Conservation (phyloP, 2,113 vertebrate species). For the Salminus brasiliensis region DNA sequence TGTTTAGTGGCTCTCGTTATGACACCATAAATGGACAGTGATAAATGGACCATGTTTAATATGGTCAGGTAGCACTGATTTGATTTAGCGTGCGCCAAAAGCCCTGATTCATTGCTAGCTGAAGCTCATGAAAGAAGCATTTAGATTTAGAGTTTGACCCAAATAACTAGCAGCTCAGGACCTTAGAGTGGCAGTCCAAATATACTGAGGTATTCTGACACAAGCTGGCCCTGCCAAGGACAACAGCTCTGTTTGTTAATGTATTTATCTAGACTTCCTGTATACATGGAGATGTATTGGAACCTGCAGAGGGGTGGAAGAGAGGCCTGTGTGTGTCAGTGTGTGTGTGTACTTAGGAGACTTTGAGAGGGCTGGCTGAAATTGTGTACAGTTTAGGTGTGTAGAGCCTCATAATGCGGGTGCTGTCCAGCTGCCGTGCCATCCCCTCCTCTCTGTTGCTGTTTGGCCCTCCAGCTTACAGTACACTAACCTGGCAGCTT, state of each 20-base stretch:
- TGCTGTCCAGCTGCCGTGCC: conserved; percentile 61
- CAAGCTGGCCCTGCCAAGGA: conserved; percentile 71
- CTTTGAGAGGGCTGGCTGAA: conserved; percentile 33
- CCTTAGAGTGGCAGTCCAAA: conserved; percentile 74
- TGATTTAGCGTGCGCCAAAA: conserved; percentile 57
- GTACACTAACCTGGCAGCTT: conserved; percentile 30
- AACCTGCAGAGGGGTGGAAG: conserved; percentile 56
- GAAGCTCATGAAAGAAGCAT: conserved; percentile 65
- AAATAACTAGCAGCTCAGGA: conserved; percentile 58
- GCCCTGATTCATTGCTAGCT: conserved; percentile 62
- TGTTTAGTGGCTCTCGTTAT: conserved; percentile 56
- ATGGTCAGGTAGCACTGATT: conserved; percentile 45
- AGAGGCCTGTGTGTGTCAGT: conserved; percentile 56
- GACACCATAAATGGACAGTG: conserved; percentile 44
- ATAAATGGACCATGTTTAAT: conserved; percentile 32
- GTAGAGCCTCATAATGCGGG: conserved; percentile 66
- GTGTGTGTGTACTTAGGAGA: background rate
- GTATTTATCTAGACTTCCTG: conserved; percentile 80
- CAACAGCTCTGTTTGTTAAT: conserved; percentile 77
- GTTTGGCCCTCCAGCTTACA: background rate
- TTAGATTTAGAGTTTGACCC: conserved; percentile 63
- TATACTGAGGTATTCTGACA: conserved; percentile 78
- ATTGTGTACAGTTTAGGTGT: conserved; percentile 62
- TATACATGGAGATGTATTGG: conserved; percentile 70
- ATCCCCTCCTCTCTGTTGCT: conserved; percentile 22